These are phyloP conservation scores for Coregonus clupeaformis DNA, from an alignment of 2,113 vertebrate species.

Conservation along the genomic window DNA sequence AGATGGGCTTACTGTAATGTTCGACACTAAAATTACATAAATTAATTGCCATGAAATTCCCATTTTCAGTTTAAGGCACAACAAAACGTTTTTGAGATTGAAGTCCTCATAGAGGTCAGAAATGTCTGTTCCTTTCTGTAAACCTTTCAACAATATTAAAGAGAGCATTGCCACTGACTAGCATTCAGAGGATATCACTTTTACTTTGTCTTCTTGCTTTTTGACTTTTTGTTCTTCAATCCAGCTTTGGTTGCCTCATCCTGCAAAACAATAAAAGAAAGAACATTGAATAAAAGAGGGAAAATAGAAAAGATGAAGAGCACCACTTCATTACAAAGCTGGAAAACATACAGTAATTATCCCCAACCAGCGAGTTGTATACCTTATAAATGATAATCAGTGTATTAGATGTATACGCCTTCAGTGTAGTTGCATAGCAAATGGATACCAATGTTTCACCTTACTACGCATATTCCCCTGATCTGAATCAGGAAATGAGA, in stretches of 20 bases:
- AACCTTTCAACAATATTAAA: not conserved
- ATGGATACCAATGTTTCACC: not conserved
- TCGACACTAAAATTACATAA: too few species aligned
- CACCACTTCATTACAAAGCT: not conserved
- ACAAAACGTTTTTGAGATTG: not conserved
- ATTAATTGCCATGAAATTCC: too few species aligned
- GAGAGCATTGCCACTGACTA: not conserved
- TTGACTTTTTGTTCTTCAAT: conserved; percentile 67
- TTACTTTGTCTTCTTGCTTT: conserved; percentile 76
- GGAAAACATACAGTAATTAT: not conserved
- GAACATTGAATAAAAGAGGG: conserved; percentile 7
- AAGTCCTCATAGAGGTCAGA: not conserved
- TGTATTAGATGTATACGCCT: conserved; percentile 28
- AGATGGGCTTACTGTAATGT: too few species aligned
- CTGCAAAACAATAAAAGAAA: conserved; percentile 59
- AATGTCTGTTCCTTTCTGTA: not conserved
- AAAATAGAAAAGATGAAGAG: not conserved
- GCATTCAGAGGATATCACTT: not conserved
- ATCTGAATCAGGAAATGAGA: too few species aligned
- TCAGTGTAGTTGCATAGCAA: not conserved
- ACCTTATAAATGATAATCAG: conserved; percentile 21
- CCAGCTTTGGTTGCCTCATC: conserved; percentile 68
- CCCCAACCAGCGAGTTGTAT: conserved; percentile 35
- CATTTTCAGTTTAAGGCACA: too few species aligned
- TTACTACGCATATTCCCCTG: too few species aligned